Conservation (phyloP, 2,797 vertebrate genomes). For the Clarias pachynema region DNA sequence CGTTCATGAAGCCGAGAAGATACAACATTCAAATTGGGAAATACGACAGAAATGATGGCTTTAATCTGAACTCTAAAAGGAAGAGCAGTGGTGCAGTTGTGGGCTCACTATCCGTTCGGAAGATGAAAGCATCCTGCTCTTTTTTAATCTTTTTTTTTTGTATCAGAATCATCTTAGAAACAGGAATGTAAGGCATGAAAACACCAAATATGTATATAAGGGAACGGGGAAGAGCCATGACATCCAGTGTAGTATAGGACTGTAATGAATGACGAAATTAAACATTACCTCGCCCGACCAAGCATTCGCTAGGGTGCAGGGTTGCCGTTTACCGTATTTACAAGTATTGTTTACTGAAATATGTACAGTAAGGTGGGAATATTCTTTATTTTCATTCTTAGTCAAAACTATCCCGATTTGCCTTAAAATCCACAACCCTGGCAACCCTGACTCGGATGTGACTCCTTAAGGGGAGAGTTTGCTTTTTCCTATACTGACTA, state of each 20-base stretch:
- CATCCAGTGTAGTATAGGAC: neutral
- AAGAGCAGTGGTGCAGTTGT: neutral
- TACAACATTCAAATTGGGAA: neutral
- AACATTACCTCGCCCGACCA: neutral
- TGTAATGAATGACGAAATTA: neutral
- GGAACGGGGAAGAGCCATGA: neutral
- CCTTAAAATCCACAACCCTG: neutral
- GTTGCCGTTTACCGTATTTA: neutral
- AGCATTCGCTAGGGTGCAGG: neutral
- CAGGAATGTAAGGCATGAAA: slow-evolving; percentile 37
- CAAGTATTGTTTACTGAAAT: neutral
- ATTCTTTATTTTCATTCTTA: neutral
- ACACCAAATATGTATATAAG: neutral
- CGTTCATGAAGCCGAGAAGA: neutral
- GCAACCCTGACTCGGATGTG: neutral
- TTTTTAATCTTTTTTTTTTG: slow-evolving; percentile 30
- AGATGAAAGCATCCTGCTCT: slow-evolving; percentile 38
- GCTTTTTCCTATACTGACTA: neutral
- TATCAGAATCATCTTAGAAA: slow-evolving; percentile 43
- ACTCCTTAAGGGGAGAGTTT: neutral
- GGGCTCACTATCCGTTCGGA: neutral
- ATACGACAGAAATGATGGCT: slow-evolving; percentile 17
- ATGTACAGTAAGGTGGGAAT: neutral
- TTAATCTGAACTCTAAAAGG: slow-evolving; percentile 17
- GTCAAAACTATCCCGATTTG: neutral